Conservation (phyloP, 2,797 vertebrate genomes). For the Spea hammondii region DNA sequence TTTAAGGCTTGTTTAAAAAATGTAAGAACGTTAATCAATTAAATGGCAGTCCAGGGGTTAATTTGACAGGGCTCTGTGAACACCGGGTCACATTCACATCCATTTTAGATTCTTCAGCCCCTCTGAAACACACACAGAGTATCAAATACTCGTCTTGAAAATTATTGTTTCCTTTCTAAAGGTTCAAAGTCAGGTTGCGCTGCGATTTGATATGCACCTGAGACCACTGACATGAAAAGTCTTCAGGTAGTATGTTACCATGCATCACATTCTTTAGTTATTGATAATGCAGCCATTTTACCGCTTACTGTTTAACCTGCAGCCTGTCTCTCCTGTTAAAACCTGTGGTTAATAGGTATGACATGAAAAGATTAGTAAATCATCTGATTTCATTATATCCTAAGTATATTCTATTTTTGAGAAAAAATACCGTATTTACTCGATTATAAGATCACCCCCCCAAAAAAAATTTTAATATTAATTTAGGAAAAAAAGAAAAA, state of each 20-base stretch:
- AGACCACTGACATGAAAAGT: conserved; percentile 54
- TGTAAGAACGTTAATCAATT: too few relatives aligned
- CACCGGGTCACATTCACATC: conserved; percentile 46
- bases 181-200: conserved; percentile 63
- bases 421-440: too few relatives aligned
- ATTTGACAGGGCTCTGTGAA: conserved; percentile 29
- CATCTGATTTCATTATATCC: background rate
- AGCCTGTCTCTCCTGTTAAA: conserved; percentile 2
- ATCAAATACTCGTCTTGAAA: conserved; percentile 63
- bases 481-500: too few relatives aligned
- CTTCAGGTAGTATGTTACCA: conserved; percentile 39
- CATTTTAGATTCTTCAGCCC: conserved; percentile 44
- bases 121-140: conserved; percentile 53
- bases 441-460: too few relatives aligned
- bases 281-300: conserved; percentile 44
- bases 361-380: background rate
- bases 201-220: conserved; percentile 64
- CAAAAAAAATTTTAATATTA: too few relatives aligned
- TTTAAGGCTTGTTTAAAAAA: too few relatives aligned
- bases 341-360: background rate
- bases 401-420: too few relatives aligned
- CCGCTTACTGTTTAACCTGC: conserved; percentile 36
- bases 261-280: conserved; percentile 48
- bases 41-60: conserved; percentile 41
- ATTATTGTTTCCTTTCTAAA: conserved; percentile 60